Evolutionary conservation across 2,797 vertebrate genomes (phyloP).

Genomic region (Poliocrania exsul): DNA sequence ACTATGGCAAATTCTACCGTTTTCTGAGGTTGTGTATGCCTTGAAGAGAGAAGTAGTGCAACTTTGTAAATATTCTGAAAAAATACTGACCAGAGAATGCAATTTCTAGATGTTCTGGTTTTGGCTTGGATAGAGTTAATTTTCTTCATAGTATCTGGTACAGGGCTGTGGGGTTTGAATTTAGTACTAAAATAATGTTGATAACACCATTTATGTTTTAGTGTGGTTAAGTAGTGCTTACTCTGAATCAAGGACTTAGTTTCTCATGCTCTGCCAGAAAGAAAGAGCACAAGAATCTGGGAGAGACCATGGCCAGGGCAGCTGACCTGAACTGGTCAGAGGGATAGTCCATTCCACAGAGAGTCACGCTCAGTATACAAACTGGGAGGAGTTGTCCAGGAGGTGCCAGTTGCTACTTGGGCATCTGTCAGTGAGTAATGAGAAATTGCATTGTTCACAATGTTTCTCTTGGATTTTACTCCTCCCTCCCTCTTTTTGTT

Average conservation of each 20-base stretch:
- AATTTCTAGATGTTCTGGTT: background rate
- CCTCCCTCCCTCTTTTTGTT: background rate
- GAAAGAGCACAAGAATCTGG: background rate
- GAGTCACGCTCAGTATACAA: background rate
- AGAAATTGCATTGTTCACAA: rapidly evolving
- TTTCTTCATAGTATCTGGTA: background rate
- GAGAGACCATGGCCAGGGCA: rapidly evolving
- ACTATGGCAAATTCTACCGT: background rate
- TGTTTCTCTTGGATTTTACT: background rate
- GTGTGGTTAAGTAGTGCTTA: rapidly evolving
- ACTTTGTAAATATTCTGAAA: background rate
- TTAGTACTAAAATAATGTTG: background rate
- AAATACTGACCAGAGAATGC: background rate
- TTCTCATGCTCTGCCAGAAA: background rate
- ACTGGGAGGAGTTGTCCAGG: no score
- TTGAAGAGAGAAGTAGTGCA: background rate
- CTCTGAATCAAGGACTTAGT: background rate
- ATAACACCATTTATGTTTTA: rapidly evolving
- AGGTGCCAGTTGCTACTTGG: background rate
- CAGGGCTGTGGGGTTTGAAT: background rate
- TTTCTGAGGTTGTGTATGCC: background rate
- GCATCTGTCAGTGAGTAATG: no score
- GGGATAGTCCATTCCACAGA: background rate
- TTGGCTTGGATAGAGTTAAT: background rate
- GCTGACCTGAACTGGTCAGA: background rate